Conservation (phyloP, 2,797 vertebrate genomes). For the Tarsius wallacei region DNA sequence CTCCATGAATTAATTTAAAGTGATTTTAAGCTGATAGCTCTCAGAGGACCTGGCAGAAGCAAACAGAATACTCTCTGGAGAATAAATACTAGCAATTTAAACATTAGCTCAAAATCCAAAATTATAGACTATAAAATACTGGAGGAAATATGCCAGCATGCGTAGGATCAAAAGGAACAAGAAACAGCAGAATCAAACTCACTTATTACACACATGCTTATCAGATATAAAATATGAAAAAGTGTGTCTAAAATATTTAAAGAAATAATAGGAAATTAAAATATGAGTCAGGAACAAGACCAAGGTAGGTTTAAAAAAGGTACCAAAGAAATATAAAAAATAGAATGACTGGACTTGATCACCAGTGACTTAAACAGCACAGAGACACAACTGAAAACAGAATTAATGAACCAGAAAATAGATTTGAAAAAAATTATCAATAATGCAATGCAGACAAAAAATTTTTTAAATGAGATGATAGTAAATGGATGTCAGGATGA, state of each 20-base stretch:
- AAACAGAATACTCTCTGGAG: not conserved
- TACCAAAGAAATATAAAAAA: not conserved
- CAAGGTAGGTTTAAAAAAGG: not conserved
- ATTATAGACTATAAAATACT: not conserved
- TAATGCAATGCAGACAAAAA: not conserved
- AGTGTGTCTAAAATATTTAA: not conserved
- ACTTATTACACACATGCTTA: not conserved
- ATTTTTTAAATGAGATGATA: not conserved
- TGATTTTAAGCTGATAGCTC: not conserved
- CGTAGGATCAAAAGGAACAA: not conserved
- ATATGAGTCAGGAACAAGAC: not conserved
- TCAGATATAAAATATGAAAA: not conserved
- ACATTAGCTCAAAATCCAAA: not conserved
- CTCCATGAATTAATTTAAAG: not conserved
- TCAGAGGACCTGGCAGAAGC: not conserved
- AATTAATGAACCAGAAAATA: conserved; percentile 2
- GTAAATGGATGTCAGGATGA: not conserved
- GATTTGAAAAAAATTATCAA: not conserved
- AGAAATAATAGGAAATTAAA: not conserved
- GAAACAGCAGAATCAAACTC: not conserved
- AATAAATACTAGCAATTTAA: not conserved
- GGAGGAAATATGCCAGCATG: not conserved
- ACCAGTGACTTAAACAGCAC: not conserved
- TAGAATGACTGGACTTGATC: not conserved
- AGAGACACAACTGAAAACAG: not conserved